phyloP scores from a whole-genome alignment of 2,888 invertebrate genomes.

The Incurvaria masculella region DNA sequence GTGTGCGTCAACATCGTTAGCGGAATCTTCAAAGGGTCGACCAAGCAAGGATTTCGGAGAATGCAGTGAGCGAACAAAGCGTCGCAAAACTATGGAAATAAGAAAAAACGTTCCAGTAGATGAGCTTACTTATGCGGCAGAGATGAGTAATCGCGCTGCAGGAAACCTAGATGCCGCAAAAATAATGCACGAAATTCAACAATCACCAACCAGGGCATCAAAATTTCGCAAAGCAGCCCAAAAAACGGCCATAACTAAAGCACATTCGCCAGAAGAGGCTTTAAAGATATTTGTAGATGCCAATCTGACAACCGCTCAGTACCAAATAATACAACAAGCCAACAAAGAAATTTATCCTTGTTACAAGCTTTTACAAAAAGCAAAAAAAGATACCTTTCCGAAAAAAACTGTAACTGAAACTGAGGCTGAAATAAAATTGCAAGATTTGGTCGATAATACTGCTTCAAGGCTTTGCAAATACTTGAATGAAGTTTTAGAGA shows the following conservation, averaged over 20 bases:
- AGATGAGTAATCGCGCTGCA: slow-evolving; percentile 4
- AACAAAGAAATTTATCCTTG: slow-evolving; percentile 5
- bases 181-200: slow-evolving; percentile 4
- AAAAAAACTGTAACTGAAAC: slow-evolving; percentile 2
- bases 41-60: slow-evolving; percentile 6
- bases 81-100: slow-evolving; percentile 7
- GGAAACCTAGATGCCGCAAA: slow-evolving; percentile 2
- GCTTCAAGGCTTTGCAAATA: no score
- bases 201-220: slow-evolving; percentile 5
- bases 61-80: slow-evolving; percentile 7
- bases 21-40: slow-evolving; percentile 1
- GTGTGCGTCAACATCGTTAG: no score
- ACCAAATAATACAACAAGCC: slow-evolving; percentile 4
- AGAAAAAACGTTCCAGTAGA: slow-evolving; percentile 7
- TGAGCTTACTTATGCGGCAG: slow-evolving; percentile 7
- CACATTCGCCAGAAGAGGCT: slow-evolving; percentile 1
- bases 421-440: slow-evolving; percentile 4
- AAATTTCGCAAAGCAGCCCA: slow-evolving; percentile 4
- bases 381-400: slow-evolving; percentile 7
- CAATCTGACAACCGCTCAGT: slow-evolving; percentile 4
- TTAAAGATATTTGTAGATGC: slow-evolving; percentile 4
- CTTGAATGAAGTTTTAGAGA: no score
- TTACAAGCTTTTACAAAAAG: slow-evolving; percentile 1
- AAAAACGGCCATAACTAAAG: neutral
- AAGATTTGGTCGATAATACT: slow-evolving; percentile 7